A percentile compares a stretch with the other conserved stretches of the same genome.
Evolutionary conservation across 2,797 vertebrate species (phyloP).

Genomic region (Acanthornis magna): DNA sequence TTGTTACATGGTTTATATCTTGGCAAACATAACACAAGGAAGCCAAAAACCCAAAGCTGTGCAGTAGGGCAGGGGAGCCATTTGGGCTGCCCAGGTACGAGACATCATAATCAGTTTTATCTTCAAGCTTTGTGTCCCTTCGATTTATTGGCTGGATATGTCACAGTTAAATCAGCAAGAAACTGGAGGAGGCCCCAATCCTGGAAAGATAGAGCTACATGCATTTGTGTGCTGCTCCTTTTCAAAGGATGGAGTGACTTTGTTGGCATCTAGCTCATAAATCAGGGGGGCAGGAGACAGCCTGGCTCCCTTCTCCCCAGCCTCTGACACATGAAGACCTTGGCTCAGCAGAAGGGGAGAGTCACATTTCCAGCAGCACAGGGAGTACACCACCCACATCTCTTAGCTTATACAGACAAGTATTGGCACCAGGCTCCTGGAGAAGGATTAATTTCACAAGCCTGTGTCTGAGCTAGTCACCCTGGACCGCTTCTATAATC

Average conservation of each 20-base stretch:
- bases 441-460: neutral
- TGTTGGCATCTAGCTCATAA: neutral
- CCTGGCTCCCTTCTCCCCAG: neutral
- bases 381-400: fast-evolving
- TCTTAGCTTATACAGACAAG: neutral
- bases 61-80: neutral
- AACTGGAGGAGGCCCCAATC: neutral
- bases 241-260: neutral
- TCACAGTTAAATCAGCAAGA: neutral
- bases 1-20: neutral
- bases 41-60: neutral
- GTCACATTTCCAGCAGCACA: neutral
- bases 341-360: neutral
- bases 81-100: neutral
- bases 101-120: neutral
- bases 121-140: neutral
- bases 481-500: neutral
- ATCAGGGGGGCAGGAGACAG: neutral
- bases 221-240: neutral
- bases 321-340: neutral
- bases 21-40: neutral
- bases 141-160: neutral
- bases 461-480: neutral
- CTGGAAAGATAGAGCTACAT: neutral
- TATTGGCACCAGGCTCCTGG: neutral